phyloP scores from a whole-genome alignment of 2,797 vertebrate species.

The Macropus fuliginosus region DNA sequence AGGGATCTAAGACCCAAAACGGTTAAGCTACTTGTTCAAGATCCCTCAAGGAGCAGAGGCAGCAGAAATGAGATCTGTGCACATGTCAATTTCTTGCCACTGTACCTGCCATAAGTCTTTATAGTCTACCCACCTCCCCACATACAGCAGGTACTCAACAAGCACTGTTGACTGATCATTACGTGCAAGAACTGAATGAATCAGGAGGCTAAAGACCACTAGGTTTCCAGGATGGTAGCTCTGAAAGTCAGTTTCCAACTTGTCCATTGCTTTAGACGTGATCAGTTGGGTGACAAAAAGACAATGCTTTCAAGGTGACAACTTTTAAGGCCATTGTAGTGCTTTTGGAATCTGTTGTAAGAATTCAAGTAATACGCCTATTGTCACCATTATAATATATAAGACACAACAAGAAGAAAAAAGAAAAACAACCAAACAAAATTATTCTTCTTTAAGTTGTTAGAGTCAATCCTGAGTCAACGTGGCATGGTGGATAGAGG shows the following conservation, averaged over 20 bases:
- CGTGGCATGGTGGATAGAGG: background rate
- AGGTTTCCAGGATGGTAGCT: background rate
- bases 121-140: background rate
- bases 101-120: background rate
- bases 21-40: background rate
- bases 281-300: background rate
- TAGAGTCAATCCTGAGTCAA: background rate
- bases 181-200: background rate
- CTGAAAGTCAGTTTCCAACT: background rate
- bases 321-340: background rate
- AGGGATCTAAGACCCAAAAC: background rate
- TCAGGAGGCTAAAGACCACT: background rate
- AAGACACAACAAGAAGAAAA: background rate
- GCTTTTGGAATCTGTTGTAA: background rate
- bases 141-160: background rate
- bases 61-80: background rate
- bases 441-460: background rate
- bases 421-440: background rate
- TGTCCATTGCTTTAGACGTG: background rate
- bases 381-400: background rate
- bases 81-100: background rate
- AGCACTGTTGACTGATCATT: background rate
- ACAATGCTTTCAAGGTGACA: background rate
- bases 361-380: background rate
- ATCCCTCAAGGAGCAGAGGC: background rate